Evolutionary conservation across 1,140 invertebrate genomes (phyloP), one percentile per base, ranked within the genome.

Genomic region (Bombus cullumanus): DNA sequence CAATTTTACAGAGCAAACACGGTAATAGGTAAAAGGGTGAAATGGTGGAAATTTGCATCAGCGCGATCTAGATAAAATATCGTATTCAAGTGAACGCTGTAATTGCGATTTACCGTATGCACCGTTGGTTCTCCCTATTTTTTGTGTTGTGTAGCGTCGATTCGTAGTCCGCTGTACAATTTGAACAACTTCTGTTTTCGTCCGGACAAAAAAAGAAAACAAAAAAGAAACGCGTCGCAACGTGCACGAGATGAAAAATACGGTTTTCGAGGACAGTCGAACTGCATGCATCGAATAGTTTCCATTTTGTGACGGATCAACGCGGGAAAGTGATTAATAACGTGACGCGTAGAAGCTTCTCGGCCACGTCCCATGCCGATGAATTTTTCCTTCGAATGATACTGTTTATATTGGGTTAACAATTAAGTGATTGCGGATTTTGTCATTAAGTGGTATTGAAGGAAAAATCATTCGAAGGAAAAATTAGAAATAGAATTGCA

Each of bases 101-200:
- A 74, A 74, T 74, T 10, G 43, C 28, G 43, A 53, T 74, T 43
- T 69, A 69, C 34, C n/a, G 66, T 68, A 68, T 34, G 66, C 34
- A 13, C 22, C 22, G 13, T 5, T 15, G 34, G 3, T 10, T 39
- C 22, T 37, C 0, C 9, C 9, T 10, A 31, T 57, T 39, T 37
- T 66, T 31, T 3, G 6, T 18, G 47, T n/a, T 15, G 13, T 64
- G 31, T 25, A 15, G 39, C 22, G 31, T 34, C 47, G 43, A 57
- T 57, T 18, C 57, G 25, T 31, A 28, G 9, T 8, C 4, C 22
- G 74, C 12, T 37, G 6, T 37, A 28, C 74, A n/a, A 59, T 39
- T 76, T 2, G 13, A 76, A n/a, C 74, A n/a, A 41, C 28, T 43
- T 43, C 15, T 12, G 13, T 43, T 43, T 8, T 22, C 41, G 39